These are phyloP conservation scores for Clarias gariepinus DNA, from an alignment of 2,113 vertebrate species.

Conservation along the genomic window DNA sequence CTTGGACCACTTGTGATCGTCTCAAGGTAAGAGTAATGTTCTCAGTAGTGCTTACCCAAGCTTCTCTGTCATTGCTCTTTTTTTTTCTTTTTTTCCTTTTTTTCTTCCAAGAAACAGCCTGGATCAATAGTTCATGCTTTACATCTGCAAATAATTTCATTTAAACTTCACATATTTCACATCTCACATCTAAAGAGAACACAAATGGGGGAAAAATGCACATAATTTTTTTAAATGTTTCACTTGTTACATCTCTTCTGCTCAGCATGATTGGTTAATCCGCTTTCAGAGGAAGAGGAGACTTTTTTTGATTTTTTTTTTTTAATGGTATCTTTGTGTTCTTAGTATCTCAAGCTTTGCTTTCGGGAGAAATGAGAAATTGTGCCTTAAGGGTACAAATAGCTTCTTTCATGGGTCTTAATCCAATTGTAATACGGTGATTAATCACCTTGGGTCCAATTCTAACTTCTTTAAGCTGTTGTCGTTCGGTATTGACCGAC, in stretches of 20 bases:
- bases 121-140: neutral
- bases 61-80: slow-evolving; percentile 21
- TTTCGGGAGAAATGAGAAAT: slow-evolving; percentile 25
- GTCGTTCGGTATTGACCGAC: slow-evolving; percentile 10
- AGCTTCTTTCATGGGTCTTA: slow-evolving; percentile 18
- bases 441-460: slow-evolving; percentile 31
- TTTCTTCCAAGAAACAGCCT: neutral
- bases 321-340: neutral
- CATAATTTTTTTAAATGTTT: neutral
- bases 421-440: slow-evolving; percentile 32
- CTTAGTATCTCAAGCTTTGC: neutral
- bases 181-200: neutral
- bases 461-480: slow-evolving; percentile 27
- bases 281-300: neutral
- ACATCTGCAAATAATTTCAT: neutral
- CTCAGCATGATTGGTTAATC: neutral
- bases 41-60: slow-evolving; percentile 15
- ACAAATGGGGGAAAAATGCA: neutral
- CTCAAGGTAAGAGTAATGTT: slow-evolving; percentile 51
- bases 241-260: neutral
- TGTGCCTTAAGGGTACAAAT: slow-evolving; percentile 7
- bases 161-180: neutral
- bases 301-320: neutral
- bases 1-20: slow-evolving; percentile 7
- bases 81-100: too few relatives aligned